Conservation (phyloP, 2,888 invertebrate species). For the Pycnomerus fuliginosus region DNA sequence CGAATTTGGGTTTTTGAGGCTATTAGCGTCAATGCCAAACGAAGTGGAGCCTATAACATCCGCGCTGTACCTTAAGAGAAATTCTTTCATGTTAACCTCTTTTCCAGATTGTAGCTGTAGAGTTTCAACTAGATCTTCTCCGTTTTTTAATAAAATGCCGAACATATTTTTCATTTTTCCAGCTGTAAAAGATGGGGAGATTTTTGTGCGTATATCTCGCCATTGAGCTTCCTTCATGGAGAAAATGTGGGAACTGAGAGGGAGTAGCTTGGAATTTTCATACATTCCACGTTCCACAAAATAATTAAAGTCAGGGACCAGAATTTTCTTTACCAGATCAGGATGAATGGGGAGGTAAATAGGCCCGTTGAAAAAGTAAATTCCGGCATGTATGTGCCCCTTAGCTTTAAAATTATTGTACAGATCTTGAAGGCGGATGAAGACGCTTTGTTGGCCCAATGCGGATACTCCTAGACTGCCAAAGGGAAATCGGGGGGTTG, state of each 20-base stretch:
- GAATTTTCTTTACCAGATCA: constrained; percentile 33
- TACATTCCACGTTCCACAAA: constrained; percentile 27
- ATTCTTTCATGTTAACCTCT: constrained; percentile 14
- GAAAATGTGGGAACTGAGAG: constrained; percentile 16
- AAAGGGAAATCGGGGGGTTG: constrained; percentile 9
- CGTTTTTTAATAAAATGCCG: constrained; percentile 7
- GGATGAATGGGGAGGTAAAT: constrained; percentile 33
- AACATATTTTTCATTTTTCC: constrained; percentile 20
- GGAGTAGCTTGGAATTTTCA: constrained; percentile 12
- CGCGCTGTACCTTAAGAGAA: constrained; percentile 17
- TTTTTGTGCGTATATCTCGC: constrained; percentile 11
- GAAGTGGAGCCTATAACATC: constrained; percentile 27
- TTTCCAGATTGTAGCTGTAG: constrained; percentile 3
- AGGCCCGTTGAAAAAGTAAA: constrained; percentile 29
- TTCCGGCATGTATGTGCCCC: constrained; percentile 22
- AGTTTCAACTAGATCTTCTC: constrained; percentile 7
- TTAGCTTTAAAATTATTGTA: constrained; percentile 25
- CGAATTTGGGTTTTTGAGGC: constrained; percentile 17
- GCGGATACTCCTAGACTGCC: constrained; percentile 7
- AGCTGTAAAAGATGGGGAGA: constrained; percentile 16
- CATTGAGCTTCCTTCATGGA: constrained; percentile 16
- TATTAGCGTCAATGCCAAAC: constrained; percentile 25
- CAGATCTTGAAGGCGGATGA: constrained; percentile 5
- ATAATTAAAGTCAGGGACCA: constrained; percentile 37
- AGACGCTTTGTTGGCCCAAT: constrained; percentile 11